These are phyloP conservation scores for Origma solitaria DNA, from an alignment of 2,113 vertebrate species.

Conservation along the genomic window DNA sequence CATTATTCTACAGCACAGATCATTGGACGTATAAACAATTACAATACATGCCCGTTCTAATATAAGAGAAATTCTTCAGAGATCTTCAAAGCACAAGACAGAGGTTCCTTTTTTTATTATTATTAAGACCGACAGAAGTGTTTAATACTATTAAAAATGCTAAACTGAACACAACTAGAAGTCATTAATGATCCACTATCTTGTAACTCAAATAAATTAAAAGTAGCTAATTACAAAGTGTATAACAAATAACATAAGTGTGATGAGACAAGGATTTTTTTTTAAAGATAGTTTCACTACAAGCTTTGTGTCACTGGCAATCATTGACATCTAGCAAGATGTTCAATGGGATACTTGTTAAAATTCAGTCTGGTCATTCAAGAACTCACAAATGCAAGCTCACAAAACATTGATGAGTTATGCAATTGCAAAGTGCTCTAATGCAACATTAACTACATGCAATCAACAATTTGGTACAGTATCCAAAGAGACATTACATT, in stretches of 20 bases:
- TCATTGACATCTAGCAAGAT: slow-evolving; percentile 70
- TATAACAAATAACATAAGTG: slow-evolving; percentile 69
- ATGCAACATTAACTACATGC: slow-evolving; percentile 90
- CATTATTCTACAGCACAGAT: slow-evolving; percentile 74
- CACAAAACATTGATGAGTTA: slow-evolving; percentile 85
- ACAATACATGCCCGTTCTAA: slow-evolving; percentile 79
- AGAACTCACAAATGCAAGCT: slow-evolving; percentile 85
- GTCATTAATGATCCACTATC: slow-evolving; percentile 74
- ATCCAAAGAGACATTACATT: slow-evolving; percentile 78
- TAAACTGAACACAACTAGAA: slow-evolving; percentile 71
- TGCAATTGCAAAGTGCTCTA: slow-evolving; percentile 88
- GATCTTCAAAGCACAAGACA: slow-evolving; percentile 79
- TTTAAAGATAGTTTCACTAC: slow-evolving; percentile 67
- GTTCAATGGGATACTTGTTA: slow-evolving; percentile 70
- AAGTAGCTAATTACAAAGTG: slow-evolving; percentile 72
- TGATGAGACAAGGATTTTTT: slow-evolving; percentile 63
- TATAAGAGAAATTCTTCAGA: slow-evolving; percentile 72
- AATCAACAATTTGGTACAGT: slow-evolving; percentile 81
- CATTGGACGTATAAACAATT: slow-evolving; percentile 75
- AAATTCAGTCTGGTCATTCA: slow-evolving; percentile 71
- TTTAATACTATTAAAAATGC: slow-evolving; percentile 75
- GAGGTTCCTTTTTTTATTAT: slow-evolving; percentile 70
- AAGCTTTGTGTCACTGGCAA: slow-evolving; percentile 74
- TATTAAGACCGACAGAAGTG: slow-evolving; percentile 75
- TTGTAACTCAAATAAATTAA: slow-evolving; percentile 78